Evolutionary conservation across 2,113 vertebrate species (phyloP).

Genomic region (Otocyon megalotis): DNA sequence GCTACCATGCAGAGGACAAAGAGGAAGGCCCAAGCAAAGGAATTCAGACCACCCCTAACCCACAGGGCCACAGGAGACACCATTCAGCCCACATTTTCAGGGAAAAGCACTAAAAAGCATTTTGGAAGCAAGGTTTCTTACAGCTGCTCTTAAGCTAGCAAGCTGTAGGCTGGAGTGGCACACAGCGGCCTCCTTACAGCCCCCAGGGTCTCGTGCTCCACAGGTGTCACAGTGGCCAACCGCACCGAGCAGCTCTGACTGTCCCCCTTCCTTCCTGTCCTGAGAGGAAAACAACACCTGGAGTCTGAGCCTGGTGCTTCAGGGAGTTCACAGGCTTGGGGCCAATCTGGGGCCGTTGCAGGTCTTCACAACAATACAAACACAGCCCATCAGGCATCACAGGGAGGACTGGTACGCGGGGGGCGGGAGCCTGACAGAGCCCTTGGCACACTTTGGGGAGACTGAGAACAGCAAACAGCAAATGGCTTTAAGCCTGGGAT

Average conservation of each 20-base stretch:
- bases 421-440: background rate
- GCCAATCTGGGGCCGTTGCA: fast-evolving
- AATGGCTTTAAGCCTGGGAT: background rate
- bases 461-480: background rate
- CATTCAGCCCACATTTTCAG: background rate
- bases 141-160: background rate
- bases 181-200: background rate
- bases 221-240: background rate
- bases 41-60: background rate
- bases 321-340: background rate
- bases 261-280: background rate
- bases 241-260: background rate
- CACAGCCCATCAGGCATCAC: background rate
- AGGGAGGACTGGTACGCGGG: background rate
- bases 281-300: background rate
- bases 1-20: background rate
- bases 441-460: background rate
- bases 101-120: background rate
- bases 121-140: background rate
- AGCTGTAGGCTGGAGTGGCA: background rate
- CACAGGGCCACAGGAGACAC: background rate
- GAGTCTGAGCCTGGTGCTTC: background rate
- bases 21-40: background rate
- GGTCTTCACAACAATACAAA: background rate
- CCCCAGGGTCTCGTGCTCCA: no score